These are phyloP conservation scores for Argyrosomus regius DNA, from an alignment of 2,797 vertebrate genomes.

Conservation along the genomic window DNA sequence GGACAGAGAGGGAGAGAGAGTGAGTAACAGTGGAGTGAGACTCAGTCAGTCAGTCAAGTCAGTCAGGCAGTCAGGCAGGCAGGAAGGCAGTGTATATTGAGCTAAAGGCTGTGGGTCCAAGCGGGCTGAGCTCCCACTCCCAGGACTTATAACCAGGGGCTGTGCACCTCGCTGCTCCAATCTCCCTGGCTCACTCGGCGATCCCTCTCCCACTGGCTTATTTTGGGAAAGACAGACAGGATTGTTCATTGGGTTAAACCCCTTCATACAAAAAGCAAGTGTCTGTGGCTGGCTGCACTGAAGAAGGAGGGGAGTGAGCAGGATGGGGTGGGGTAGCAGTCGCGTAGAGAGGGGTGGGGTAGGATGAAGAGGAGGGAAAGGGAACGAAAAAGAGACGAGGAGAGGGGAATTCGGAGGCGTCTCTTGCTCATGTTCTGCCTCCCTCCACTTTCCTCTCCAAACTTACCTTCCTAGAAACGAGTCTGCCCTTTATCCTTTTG, in stretches of 20 bases:
- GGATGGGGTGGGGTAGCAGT: conserved; percentile 82
- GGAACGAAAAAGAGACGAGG: conserved; percentile 43
- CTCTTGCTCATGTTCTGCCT: conserved; percentile 56
- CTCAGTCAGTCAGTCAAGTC: conserved; percentile 70
- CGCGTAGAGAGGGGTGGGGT: conserved; percentile 73
- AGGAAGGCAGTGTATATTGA: conserved; percentile 74
- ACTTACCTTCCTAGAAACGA: conserved; percentile 39
- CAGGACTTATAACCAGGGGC: conserved; percentile 86
- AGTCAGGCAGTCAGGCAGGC: conserved; percentile 67
- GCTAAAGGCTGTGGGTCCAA: conserved; percentile 77
- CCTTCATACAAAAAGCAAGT: conserved; percentile 84
- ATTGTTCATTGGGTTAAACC: conserved; percentile 84
- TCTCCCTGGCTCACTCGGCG: conserved; percentile 78
- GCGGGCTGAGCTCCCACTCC: conserved; percentile 77
- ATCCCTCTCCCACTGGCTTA: conserved; percentile 83
- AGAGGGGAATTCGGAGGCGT: conserved; percentile 60
- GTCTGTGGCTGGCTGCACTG: conserved; percentile 76
- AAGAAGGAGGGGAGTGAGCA: conserved; percentile 80
- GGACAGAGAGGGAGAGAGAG: conserved; percentile 77
- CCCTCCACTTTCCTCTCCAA: conserved; percentile 12
- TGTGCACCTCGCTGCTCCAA: conserved; percentile 84
- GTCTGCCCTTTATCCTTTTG: conserved; percentile 13
- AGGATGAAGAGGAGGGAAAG: conserved; percentile 65
- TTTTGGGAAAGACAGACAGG: conserved; percentile 85
- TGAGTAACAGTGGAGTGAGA: conserved; percentile 71